These are phyloP conservation scores for Smittia sp. DNA, from an alignment of 2,888 invertebrate species.

Conservation along the genomic window DNA sequence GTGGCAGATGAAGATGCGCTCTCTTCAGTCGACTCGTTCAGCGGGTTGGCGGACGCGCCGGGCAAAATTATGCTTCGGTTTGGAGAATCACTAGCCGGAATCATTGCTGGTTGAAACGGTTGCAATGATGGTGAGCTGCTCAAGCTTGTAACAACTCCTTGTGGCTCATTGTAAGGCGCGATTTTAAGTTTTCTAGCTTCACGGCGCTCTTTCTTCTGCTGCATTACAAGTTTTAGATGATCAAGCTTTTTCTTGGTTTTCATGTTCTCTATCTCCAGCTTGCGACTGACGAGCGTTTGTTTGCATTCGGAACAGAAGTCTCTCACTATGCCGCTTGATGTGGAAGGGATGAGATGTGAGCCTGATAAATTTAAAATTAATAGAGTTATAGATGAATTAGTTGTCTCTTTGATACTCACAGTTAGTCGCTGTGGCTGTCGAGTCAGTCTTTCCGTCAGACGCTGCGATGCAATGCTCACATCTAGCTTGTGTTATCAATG, in stretches of 20 bases:
- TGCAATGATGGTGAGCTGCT: constrained; percentile 42
- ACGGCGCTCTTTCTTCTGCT: constrained; percentile 79
- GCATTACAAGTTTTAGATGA: constrained; percentile 84
- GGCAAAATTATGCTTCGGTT: neutral
- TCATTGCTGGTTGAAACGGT: constrained; percentile 37
- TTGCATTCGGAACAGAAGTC: constrained; percentile 53
- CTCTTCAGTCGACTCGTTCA: neutral
- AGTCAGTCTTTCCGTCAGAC: constrained; percentile 50
- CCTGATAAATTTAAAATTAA: too few relatives aligned
- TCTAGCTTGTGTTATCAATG: constrained; percentile 47
- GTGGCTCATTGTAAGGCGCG: constrained; percentile 59
- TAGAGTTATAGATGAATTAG: too few relatives aligned
- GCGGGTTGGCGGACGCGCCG: neutral
- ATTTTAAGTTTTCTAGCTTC: constrained; percentile 71
- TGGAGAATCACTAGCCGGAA: neutral
- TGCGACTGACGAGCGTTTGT: constrained; percentile 54
- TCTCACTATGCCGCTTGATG: neutral
- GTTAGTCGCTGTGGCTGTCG: neutral
- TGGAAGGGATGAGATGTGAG: neutral
- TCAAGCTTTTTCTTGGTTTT: constrained; percentile 84
- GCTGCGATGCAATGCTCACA: constrained; percentile 55
- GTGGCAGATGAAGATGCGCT: constrained; percentile 42
- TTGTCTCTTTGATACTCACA: too few relatives aligned
- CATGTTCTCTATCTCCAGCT: constrained; percentile 67
- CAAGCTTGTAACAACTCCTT: neutral